Evolutionary conservation across 2,113 vertebrate species (phyloP).

Genomic region (Actenoides hombroni): DNA sequence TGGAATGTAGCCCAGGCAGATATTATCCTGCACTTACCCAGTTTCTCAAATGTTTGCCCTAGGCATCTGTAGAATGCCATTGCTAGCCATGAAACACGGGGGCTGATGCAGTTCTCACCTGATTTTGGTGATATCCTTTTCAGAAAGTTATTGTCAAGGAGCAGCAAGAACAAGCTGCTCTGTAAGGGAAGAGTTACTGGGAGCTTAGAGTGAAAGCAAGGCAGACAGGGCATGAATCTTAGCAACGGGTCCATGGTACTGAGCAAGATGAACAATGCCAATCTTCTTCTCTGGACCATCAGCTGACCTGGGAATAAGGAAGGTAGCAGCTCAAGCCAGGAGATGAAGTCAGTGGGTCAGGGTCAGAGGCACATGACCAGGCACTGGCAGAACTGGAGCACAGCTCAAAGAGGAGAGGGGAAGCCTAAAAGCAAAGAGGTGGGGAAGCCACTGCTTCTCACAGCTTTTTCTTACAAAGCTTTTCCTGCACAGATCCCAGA

Average conservation of each 20-base stretch:
- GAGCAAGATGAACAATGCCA: background rate
- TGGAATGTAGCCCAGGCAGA: background rate
- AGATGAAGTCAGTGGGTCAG: background rate
- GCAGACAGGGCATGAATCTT: background rate
- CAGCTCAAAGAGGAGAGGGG: background rate
- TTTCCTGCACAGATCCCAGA: background rate
- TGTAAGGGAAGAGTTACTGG: background rate
- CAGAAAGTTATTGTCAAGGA: background rate
- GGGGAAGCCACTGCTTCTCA: background rate
- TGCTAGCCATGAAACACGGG: background rate
- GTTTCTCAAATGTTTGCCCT: background rate
- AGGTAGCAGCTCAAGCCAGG: background rate
- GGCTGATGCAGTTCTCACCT: background rate
- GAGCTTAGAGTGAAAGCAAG: background rate
- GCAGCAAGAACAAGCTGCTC: background rate
- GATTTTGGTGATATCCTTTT: background rate
- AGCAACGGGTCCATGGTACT: rapidly evolving
- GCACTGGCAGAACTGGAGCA: background rate
- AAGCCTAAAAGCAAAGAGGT: background rate
- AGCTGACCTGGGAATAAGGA: background rate
- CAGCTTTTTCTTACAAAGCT: background rate
- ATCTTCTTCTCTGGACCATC: background rate
- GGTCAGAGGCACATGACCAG: background rate
- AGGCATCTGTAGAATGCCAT: background rate
- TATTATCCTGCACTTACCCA: background rate